Conservation (phyloP, 2,797 vertebrate genomes). For the Chromobotia macracanthus region DNA sequence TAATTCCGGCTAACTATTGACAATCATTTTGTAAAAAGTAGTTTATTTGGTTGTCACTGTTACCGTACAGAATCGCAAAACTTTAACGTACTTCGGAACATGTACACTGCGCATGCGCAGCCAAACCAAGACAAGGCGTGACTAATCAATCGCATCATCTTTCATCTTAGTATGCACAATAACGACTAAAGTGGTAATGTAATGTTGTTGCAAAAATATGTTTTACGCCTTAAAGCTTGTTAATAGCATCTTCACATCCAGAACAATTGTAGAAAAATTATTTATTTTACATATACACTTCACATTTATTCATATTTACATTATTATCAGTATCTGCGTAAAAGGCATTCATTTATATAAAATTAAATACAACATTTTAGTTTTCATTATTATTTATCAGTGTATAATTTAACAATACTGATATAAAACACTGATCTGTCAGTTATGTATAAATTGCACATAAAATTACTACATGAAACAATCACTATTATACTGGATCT, state of each 20-base stretch:
- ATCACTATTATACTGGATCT: not conserved
- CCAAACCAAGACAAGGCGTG: not conserved
- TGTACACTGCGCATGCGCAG: not conserved
- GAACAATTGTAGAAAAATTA: not conserved
- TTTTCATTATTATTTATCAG: not conserved
- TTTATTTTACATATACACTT: constrained; percentile 9
- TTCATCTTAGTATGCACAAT: not conserved
- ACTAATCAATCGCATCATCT: constrained; percentile 9
- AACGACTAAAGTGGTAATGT: not conserved
- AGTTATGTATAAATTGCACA: constrained; percentile 7
- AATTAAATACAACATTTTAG: not conserved
- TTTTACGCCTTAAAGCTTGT: not conserved
- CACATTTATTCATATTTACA: not conserved
- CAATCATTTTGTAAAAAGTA: not conserved
- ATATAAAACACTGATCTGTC: not conserved
- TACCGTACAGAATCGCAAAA: not conserved
- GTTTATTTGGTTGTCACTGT: not conserved
- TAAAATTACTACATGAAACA: not conserved
- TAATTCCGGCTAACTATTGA: not conserved
- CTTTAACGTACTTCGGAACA: not conserved
- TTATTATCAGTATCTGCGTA: not conserved
- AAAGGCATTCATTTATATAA: not conserved
- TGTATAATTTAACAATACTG: no score
- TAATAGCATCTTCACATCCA: not conserved
- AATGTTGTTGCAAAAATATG: no score